Evolutionary conservation across 2,113 vertebrate species (phyloP).

Genomic region (Chaetorhynchus papuensis): DNA sequence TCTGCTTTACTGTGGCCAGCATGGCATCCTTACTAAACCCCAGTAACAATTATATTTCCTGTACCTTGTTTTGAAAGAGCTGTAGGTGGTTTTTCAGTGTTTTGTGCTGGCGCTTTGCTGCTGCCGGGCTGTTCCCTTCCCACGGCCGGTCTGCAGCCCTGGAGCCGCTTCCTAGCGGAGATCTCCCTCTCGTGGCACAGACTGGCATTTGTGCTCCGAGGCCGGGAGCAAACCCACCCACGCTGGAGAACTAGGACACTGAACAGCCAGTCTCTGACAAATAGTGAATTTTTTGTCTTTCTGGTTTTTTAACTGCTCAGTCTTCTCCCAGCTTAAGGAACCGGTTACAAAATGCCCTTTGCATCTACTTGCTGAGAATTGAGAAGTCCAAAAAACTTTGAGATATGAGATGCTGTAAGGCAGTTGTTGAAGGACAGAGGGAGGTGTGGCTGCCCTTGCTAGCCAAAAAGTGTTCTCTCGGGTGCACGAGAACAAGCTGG

Average conservation of each 20-base stretch:
- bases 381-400: background rate
- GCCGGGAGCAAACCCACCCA: rapidly evolving
- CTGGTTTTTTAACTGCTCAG: background rate
- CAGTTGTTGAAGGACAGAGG: background rate
- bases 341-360: background rate
- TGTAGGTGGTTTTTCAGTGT: background rate
- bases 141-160: rapidly evolving
- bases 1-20: background rate
- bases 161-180: background rate
- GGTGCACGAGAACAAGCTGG: background rate
- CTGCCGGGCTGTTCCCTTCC: background rate
- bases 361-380: background rate
- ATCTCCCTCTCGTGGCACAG: slow-evolving; percentile 12
- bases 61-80: background rate
- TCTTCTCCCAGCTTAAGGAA: background rate
- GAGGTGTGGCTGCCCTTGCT: background rate
- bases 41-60: background rate
- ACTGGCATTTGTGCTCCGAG: background rate
- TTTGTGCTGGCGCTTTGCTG: background rate
- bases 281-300: background rate
- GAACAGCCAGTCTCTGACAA: background rate
- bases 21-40: background rate
- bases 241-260: background rate
- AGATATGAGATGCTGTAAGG: background rate
- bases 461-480: background rate